Percentiles rank a stretch among this genome's conserved stretches.
These are phyloP conservation scores for Tubulanus polymorphus DNA, from an alignment of 2,888 invertebrate genomes.

Conservation along the genomic window DNA sequence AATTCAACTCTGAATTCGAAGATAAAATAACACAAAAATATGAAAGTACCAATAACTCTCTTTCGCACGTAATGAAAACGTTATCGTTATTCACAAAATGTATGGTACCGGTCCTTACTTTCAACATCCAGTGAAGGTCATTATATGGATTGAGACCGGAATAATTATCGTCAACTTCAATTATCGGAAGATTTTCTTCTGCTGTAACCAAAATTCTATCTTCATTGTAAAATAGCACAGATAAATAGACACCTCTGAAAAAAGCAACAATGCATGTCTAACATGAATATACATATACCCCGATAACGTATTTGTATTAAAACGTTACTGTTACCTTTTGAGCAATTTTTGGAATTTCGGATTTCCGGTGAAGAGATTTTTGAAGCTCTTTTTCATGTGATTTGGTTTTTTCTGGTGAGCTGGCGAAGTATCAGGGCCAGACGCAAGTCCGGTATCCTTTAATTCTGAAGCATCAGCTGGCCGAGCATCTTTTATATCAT, in stretches of 20 bases:
- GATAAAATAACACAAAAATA: conserved; percentile 1
- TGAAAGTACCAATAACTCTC: conserved; percentile 8
- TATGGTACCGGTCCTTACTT: conserved; percentile 58
- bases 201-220: conserved; percentile 94
- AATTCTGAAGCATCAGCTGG: conserved; percentile 65
- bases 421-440: not conserved
- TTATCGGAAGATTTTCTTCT: conserved; percentile 93
- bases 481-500: conserved; percentile 63
- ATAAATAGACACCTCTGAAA: conserved; percentile 86
- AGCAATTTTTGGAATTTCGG: conserved; percentile 95
- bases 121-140: conserved; percentile 98
- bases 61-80: not conserved
- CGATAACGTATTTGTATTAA: no score
- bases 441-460: not conserved
- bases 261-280: conserved; percentile 8
- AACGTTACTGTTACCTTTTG: no score
- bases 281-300: conserved; percentile 4
- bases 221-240: conserved; percentile 89
- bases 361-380: conserved; percentile 90
- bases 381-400: conserved; percentile 69
- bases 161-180: conserved; percentile 95
- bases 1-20: not conserved
- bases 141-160: conserved; percentile 76
- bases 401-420: conserved; percentile 1
- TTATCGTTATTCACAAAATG: not conserved